phyloP scores from a whole-genome alignment of 2,888 invertebrate species.

The Tupiocoris notatus region DNA sequence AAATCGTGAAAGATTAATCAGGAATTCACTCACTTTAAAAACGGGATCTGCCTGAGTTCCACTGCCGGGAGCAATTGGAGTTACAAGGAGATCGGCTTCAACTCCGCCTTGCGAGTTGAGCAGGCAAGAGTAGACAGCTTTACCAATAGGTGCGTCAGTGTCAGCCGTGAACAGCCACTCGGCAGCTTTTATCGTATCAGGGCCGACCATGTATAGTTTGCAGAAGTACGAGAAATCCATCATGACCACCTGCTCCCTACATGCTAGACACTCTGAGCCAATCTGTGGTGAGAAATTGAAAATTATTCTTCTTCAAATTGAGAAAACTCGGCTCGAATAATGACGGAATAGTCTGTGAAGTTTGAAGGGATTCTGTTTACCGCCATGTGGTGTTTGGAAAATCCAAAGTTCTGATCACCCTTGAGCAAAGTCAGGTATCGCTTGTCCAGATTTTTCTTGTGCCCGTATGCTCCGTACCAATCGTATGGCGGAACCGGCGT shows the following conservation, averaged over 20 bases:
- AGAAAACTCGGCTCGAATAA: no score
- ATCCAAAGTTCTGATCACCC: conserved; percentile 76
- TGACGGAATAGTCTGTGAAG: no score
- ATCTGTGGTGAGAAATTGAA: conserved; percentile 60
- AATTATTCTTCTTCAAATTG: no score
- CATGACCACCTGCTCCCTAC: conserved; percentile 74
- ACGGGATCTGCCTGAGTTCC: conserved; percentile 57
- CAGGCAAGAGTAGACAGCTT: conserved; percentile 76
- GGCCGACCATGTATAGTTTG: conserved; percentile 82
- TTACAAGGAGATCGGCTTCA: conserved; percentile 82
- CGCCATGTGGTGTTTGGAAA: conserved; percentile 74
- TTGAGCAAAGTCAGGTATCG: conserved; percentile 69
- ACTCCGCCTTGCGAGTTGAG: conserved; percentile 79
- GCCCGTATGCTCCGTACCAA: conserved; percentile 80
- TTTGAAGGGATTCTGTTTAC: conserved; percentile 63
- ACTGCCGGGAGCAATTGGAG: conserved; percentile 56
- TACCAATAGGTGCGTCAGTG: conserved; percentile 60
- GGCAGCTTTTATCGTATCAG: conserved; percentile 76
- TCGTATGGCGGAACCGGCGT: conserved; percentile 72
- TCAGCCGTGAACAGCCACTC: conserved; percentile 82
- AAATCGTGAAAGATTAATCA: no score
- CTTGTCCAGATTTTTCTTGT: conserved; percentile 63
- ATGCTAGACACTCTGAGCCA: conserved; percentile 72
- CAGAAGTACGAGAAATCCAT: conserved; percentile 89
- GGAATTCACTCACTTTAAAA: conserved; percentile 54